Percentiles rank a stretch among this genome's conserved stretches.
Conservation (phyloP, 2,113 vertebrate genomes). For the Elaphurus davidianus region DNA sequence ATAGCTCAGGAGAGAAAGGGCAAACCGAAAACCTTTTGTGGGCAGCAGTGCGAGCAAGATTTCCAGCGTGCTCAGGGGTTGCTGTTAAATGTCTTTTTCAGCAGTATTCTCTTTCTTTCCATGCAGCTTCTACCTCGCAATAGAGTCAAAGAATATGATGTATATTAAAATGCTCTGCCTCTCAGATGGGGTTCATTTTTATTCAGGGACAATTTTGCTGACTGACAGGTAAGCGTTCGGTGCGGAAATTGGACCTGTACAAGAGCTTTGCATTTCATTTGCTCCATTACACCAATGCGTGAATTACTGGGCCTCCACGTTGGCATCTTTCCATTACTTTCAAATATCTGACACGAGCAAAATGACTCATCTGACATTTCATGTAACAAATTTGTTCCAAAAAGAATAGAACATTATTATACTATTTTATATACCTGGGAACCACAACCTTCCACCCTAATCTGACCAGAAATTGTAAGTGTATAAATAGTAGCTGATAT, state of each 20-base stretch:
- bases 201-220: slow-evolving; percentile 88
- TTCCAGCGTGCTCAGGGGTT: slow-evolving; percentile 68
- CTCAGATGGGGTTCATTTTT: slow-evolving; percentile 86
- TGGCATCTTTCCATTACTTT: slow-evolving; percentile 89
- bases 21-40: slow-evolving; percentile 75
- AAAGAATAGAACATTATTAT: slow-evolving; percentile 87
- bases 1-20: slow-evolving; percentile 61
- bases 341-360: slow-evolving; percentile 87
- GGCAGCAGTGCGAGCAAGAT: slow-evolving; percentile 70
- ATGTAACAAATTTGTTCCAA: slow-evolving; percentile 87
- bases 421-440: slow-evolving; percentile 83
- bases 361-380: slow-evolving; percentile 87
- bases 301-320: slow-evolving; percentile 87
- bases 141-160: slow-evolving; percentile 85
- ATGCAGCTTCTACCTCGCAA: slow-evolving; percentile 73
- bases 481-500: slow-evolving; percentile 83
- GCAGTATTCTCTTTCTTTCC: slow-evolving; percentile 71
- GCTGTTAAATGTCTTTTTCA: slow-evolving; percentile 79
- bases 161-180: slow-evolving; percentile 89
- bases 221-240: slow-evolving; percentile 89
- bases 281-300: slow-evolving; percentile 90
- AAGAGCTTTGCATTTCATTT: slow-evolving; percentile 90
- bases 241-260: slow-evolving; percentile 85
- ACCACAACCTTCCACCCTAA: slow-evolving; percentile 84
- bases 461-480: slow-evolving; percentile 83